Conservation (phyloP, 2,888 invertebrate genomes). For the Trypoxylon attenuatum region DNA sequence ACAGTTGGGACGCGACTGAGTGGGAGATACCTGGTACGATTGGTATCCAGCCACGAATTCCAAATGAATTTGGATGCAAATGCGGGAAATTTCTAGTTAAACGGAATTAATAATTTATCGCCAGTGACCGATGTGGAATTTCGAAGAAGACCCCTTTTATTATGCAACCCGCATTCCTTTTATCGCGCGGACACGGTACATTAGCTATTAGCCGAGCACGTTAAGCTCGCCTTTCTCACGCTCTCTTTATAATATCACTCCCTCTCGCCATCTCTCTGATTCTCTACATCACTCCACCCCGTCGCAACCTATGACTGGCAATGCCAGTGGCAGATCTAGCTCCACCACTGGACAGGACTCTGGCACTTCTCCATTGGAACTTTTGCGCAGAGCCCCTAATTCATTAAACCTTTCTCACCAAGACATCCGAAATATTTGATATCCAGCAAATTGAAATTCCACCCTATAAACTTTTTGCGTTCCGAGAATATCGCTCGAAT, state of each 20-base stretch:
- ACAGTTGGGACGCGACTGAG: constrained; percentile 4
- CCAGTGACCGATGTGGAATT: constrained; percentile 20
- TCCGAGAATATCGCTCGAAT: too few species aligned
- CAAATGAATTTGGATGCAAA: constrained; percentile 36
- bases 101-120: constrained; percentile 41
- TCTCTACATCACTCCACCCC: not conserved
- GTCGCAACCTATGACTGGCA: constrained; percentile 25
- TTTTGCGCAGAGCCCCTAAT: constrained; percentile 42
- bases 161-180: constrained; percentile 32
- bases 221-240: too few species aligned
- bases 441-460: constrained; percentile 55
- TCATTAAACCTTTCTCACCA: constrained; percentile 45
- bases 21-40: too few species aligned
- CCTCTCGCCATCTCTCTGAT: too few species aligned
- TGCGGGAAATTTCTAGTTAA: constrained; percentile 35
- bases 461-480: constrained; percentile 41
- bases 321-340: too few species aligned
- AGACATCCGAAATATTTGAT: constrained; percentile 53
- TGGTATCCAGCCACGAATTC: not conserved
- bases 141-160: constrained; percentile 32
- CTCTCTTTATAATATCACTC: too few species aligned
- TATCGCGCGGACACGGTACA: constrained; percentile 36
- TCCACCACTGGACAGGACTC: too few species aligned
- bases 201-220: constrained; percentile 17
- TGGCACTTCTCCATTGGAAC: constrained; percentile 45